Evolutionary conservation across 1,140 invertebrate species (phyloP).

Genomic region (Lucilia sericata): DNA sequence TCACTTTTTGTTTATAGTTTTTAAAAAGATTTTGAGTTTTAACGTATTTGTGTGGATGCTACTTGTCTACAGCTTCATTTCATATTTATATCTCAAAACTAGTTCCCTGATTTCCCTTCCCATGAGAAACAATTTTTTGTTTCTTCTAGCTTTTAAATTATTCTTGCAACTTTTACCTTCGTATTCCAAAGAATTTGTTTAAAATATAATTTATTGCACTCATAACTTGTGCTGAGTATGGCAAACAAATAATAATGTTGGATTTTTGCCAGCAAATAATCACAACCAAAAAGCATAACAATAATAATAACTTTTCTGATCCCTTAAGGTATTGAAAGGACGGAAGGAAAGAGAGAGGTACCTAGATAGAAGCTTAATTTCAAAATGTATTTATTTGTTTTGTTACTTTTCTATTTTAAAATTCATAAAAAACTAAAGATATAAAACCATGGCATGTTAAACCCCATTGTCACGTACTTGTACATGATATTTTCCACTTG

Average conservation of each 20-base stretch:
- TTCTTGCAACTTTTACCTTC: too few relatives aligned
- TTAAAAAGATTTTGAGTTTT: too few relatives aligned
- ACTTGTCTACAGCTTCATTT: too few relatives aligned
- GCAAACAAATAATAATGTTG: not conserved
- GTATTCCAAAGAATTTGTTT: too few relatives aligned
- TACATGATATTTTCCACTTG: not conserved
- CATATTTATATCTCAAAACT: too few relatives aligned
- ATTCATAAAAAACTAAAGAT: not conserved
- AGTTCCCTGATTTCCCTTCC: too few relatives aligned
- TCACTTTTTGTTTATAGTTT: too few relatives aligned
- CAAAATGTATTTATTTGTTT: not conserved
- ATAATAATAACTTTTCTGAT: conserved; percentile 10
- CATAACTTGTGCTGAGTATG: too few relatives aligned
- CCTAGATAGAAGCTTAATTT: not conserved
- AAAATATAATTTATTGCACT: too few relatives aligned
- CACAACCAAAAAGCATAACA: not conserved
- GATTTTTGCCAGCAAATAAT: not conserved
- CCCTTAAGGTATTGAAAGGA: not conserved
- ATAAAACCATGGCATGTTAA: not conserved
- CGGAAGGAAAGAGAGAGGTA: not conserved
- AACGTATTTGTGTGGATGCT: too few relatives aligned
- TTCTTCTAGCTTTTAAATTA: too few relatives aligned
- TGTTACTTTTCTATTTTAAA: not conserved
- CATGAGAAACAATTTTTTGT: too few relatives aligned
- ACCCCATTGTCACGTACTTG: not conserved